phyloP scores from a whole-genome alignment of 2,113 vertebrate species.

The Macrotus californicus region DNA sequence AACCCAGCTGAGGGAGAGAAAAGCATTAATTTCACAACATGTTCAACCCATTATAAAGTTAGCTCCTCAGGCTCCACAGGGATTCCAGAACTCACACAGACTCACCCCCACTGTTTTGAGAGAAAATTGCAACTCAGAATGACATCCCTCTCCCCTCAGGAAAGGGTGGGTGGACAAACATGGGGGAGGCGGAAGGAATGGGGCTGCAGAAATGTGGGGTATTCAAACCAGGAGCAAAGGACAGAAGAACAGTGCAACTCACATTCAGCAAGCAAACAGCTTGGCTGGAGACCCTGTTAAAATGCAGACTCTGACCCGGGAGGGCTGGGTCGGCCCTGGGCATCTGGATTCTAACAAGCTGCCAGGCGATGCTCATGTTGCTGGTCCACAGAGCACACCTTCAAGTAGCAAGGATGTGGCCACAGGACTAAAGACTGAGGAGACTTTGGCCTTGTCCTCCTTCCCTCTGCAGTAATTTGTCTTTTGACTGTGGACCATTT shows the following conservation, averaged over 20 bases:
- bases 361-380: no score
- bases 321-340: not conserved
- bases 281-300: not conserved
- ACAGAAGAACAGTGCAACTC: not conserved
- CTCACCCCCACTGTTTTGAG: slow-evolving; percentile 1
- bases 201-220: not conserved
- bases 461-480: not conserved
- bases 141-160: not conserved
- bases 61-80: slow-evolving; percentile 4
- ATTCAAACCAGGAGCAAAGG: not conserved
- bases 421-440: not conserved
- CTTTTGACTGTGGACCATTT: not conserved
- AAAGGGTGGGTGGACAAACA: not conserved
- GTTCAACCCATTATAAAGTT: slow-evolving; percentile 24
- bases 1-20: slow-evolving; percentile 9
- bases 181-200: no score
- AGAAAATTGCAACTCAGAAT: not conserved
- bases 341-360: not conserved
- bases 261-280: not conserved
- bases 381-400: not conserved
- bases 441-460: not conserved
- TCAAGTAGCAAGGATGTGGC: not conserved
- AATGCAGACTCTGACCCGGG: not conserved
- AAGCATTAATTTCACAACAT: slow-evolving; percentile 34
- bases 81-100: not conserved